Evolutionary conservation across 2,113 vertebrate genomes (phyloP), one percentile per base, ranked within the genome.

Genomic region (Catagonus wagneri): DNA sequence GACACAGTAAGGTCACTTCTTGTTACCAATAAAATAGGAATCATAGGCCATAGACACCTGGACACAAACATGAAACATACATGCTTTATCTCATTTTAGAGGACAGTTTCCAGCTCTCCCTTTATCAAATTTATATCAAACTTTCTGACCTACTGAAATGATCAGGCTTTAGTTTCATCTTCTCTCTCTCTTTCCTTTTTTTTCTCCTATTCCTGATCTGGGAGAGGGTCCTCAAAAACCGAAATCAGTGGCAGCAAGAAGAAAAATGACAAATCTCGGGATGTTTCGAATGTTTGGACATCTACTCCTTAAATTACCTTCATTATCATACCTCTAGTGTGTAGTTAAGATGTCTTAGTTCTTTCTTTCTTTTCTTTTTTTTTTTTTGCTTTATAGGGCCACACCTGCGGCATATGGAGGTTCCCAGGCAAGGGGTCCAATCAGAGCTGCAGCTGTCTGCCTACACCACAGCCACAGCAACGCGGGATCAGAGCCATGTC

Each of bases 91-190:
- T 79, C 16, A 54, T 90, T 83, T 96, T 88, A 54, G 17, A 29
- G 44, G 90, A 83, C n/a, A 83, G 87, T 76, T 95, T 72, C 52
- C 63, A 95, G 66, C 4, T 78, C n/a, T 56, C 93, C 15, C 44
- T 54, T 83, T 15, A 22, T 69, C 66, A 75, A 11, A 80, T 72
- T 84, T 83, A 32, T 36, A 50, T 81, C n/a, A 19, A 76, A 90
- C 29, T 81, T 96, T 78, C 22, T 71, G 61, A 83, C 34, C 39
- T 79, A 79, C 10, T 86, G 12, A 74, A 75, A 89, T 71, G 39
- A 85, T 25, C 3, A 96, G 56, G 5, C 13, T 90, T 87, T 76
- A 76, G 39, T 71, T 76, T 83, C 16, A 23, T 69, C 39, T 69
- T 61, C 32, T 52, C 25, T 44, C 44, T 44, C 44, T 44, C 44